Evolutionary conservation across 2,888 invertebrate genomes (phyloP).

Genomic region (Apomyelois bistriatella): DNA sequence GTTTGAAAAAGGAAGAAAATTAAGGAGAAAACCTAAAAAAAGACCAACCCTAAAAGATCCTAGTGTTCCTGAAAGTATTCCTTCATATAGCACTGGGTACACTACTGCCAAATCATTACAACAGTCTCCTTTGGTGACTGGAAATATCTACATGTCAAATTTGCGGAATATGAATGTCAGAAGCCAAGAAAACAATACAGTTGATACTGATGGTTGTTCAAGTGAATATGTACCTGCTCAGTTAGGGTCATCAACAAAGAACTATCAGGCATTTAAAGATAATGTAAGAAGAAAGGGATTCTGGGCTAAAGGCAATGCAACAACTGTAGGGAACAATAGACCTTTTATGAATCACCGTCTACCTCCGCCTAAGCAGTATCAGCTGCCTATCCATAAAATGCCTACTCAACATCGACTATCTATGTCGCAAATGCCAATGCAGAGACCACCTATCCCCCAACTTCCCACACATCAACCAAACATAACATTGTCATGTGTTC

Average conservation of each 20-base stretch:
- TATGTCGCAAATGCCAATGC: background rate
- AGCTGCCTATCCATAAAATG: background rate
- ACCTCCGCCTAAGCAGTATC: background rate
- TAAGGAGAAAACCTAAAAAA: slow-evolving; percentile 49
- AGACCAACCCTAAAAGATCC: slow-evolving; percentile 19
- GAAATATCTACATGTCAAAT: slow-evolving; percentile 64
- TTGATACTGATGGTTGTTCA: slow-evolving; percentile 56
- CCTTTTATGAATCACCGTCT: slow-evolving; percentile 26
- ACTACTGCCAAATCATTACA: slow-evolving; percentile 51
- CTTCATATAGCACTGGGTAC: slow-evolving; percentile 39
- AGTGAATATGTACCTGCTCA: slow-evolving; percentile 74
- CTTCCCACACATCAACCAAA: background rate
- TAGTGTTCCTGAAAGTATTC: slow-evolving; percentile 6
- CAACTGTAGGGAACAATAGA: slow-evolving; percentile 38
- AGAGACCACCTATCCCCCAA: background rate
- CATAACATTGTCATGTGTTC: background rate
- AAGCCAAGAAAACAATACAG: slow-evolving; percentile 30
- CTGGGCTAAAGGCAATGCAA: slow-evolving; percentile 71
- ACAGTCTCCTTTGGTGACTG: slow-evolving; percentile 58
- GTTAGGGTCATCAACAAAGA: slow-evolving; percentile 63
- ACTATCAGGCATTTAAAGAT: slow-evolving; percentile 71
- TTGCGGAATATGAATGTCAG: slow-evolving; percentile 58
- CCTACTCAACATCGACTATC: background rate
- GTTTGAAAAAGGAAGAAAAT: slow-evolving; percentile 52
- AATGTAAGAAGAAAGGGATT: slow-evolving; percentile 66